Conservation (phyloP, 2,888 invertebrate genomes). For the Timema podura region DNA sequence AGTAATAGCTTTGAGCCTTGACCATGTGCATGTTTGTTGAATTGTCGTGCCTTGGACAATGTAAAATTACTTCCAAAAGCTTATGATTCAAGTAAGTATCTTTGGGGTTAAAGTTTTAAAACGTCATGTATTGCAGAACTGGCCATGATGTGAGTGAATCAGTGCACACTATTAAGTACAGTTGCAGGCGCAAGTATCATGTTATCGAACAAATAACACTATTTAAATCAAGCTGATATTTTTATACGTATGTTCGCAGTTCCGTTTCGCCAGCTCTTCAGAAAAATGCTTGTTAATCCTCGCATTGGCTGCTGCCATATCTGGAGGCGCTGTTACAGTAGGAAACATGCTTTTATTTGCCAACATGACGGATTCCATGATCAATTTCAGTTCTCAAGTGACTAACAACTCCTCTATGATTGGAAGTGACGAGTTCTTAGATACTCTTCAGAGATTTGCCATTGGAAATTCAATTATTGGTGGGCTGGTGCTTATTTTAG, state of each 20-base stretch:
- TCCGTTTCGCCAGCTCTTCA: neutral
- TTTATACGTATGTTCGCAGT: neutral
- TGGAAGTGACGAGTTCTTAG: neutral
- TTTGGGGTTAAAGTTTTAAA: too few relatives aligned
- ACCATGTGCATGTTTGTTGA: too few relatives aligned
- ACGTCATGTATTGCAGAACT: too few relatives aligned
- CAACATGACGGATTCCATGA: neutral
- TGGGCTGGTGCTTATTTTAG: neutral
- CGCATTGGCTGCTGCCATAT: neutral
- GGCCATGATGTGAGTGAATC: too few relatives aligned
- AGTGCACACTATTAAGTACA: too few relatives aligned
- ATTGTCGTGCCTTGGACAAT: too few relatives aligned
- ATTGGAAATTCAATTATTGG: neutral
- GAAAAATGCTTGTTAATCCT: neutral
- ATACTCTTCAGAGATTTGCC: neutral
- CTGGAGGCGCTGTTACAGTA: neutral
- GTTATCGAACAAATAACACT: too few relatives aligned
- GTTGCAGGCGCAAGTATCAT: too few relatives aligned
- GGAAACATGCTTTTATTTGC: slow-evolving; percentile 5
- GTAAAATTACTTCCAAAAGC: too few relatives aligned
- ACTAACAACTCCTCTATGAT: neutral
- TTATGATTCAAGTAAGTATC: too few relatives aligned
- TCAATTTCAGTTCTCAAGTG: neutral
- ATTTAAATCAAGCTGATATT: too few relatives aligned
- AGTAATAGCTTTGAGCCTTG: too few relatives aligned